Evolutionary conservation across 2,888 invertebrate genomes (phyloP).

Genomic region (Chymomyza procnemis): DNA sequence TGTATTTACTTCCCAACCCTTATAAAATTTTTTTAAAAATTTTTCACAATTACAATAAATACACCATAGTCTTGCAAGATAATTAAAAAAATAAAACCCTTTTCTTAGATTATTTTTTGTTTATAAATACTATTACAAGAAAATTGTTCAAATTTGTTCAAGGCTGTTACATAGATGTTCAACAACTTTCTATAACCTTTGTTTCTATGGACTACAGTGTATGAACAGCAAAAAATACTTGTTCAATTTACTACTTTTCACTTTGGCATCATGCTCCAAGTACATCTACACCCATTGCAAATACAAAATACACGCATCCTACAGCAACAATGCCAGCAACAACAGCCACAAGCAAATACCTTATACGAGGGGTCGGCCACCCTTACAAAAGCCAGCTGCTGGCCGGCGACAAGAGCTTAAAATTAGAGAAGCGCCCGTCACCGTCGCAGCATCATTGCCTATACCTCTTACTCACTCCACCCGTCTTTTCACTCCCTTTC

Average conservation of each 20-base stretch:
- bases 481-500: slow-evolving; percentile 26
- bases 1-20: too few species aligned
- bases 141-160: too few species aligned
- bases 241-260: slow-evolving; percentile 76
- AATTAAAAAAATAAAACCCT: too few species aligned
- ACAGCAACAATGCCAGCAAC: not conserved
- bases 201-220: not conserved
- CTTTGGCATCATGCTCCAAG: slow-evolving; percentile 59
- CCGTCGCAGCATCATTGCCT: slow-evolving; percentile 15
- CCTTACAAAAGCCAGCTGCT: slow-evolving; percentile 42
- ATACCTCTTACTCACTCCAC: slow-evolving; percentile 28
- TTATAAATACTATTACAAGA: too few species aligned
- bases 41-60: too few species aligned
- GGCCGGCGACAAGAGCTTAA: slow-evolving; percentile 46
- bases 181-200: not conserved
- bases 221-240: slow-evolving; percentile 43
- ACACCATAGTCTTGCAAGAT: too few species aligned
- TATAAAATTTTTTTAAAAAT: too few species aligned
- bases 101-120: too few species aligned
- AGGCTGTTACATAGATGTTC: not conserved
- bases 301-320: not conserved
- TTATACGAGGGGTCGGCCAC: slow-evolving; percentile 20
- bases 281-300: slow-evolving; percentile 9
- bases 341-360: not conserved
- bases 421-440: slow-evolving; percentile 61